Base-by-base conservation (phyloP, 2,888 invertebrate species). In the Oscheius sp. region DNA sequence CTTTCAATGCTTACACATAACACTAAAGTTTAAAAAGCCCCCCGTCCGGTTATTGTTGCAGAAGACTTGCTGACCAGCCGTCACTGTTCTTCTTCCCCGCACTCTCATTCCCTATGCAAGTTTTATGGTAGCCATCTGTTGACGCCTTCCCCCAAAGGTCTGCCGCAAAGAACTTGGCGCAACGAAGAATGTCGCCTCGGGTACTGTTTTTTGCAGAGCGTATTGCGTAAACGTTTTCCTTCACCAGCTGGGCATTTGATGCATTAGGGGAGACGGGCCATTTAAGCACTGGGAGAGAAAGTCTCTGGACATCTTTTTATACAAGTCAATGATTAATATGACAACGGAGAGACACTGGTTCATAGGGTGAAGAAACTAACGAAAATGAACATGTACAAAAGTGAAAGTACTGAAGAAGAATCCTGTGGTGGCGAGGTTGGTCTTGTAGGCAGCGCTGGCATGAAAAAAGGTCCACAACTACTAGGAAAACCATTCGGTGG, bases 391-490 rank as follows among this genome's bases (percentile, higher is more conserved):
- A 21, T 10, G 53, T 53, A 53, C 53, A 53, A 10, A 53, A n/a
- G 29, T 7, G 29, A 53, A 53, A 53, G n/a, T 21, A 4, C 10
- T 21, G 29, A 0, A 7, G 53, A 53, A 7, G n/a, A 53, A 53
- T 10, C n/a, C 10, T 29, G 53, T 53, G n/a, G 53, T 53, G 3
- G 3, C 3, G 29, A 1, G 10, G 58, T 11, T 58, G 58, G 33
- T 11, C 35, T 21, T 32, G 58, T 21, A n/a, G 58, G 58, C 35
- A 58, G 29, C 32, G n/a, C 33, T n/a, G 62, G 35, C 42, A 47
- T 47, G 32, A 13, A n/a, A 53, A 55, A 70, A n/a, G 47, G 55
- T 9, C 71, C 71, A 50, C 71, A 71, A n/a, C 48, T 42, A 48
- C 47, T 50, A 1, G 71, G 71, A 21, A 71, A 71, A 2, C 37